Percentiles rank a stretch among this genome's conserved stretches.
Evolutionary conservation across 2,888 invertebrate genomes (phyloP).

Genomic region (Harpalus rufipes): DNA sequence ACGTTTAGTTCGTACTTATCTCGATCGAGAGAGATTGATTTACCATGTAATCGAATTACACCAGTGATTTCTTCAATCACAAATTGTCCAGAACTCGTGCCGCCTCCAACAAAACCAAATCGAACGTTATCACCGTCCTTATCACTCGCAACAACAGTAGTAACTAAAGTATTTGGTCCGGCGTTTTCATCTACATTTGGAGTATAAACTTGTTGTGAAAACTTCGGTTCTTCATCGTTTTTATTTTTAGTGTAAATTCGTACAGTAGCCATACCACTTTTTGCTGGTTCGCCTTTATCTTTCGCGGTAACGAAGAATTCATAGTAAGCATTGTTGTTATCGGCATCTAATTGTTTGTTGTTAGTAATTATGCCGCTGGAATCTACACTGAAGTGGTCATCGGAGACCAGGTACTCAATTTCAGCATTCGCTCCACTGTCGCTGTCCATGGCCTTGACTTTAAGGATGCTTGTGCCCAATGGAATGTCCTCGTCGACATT

Average conservation of each 20-base stretch:
- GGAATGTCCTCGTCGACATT: conserved; percentile 97
- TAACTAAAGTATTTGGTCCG: conserved; percentile 95
- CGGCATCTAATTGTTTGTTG: conserved; percentile 95
- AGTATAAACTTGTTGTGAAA: conserved; percentile 97
- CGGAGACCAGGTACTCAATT: conserved; percentile 94
- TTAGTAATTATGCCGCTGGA: conserved; percentile 95
- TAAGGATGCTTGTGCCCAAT: conserved; percentile 93
- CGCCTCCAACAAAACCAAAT: conserved; percentile 89
- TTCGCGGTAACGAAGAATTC: conserved; percentile 96
- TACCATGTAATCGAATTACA: conserved; percentile 93
- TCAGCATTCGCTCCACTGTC: conserved; percentile 97
- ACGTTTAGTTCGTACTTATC: conserved; percentile 98
- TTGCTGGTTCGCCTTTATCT: conserved; percentile 95
- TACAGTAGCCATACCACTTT: conserved; percentile 95
- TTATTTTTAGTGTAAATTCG: conserved; percentile 98
- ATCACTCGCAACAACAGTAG: conserved; percentile 97
- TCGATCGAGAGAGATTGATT: conserved; percentile 91
- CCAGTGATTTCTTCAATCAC: conserved; percentile 97
- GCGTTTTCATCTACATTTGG: conserved; percentile 98
- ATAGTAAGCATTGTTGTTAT: conserved; percentile 97
- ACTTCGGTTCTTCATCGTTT: conserved; percentile 98
- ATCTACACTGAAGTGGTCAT: conserved; percentile 97
- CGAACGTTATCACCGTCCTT: conserved; percentile 98
- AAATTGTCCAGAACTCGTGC: conserved; percentile 94
- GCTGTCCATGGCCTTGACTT: conserved; percentile 96